phyloP scores from a whole-genome alignment of 2,113 vertebrate genomes.

The Callospermophilus lateralis region DNA sequence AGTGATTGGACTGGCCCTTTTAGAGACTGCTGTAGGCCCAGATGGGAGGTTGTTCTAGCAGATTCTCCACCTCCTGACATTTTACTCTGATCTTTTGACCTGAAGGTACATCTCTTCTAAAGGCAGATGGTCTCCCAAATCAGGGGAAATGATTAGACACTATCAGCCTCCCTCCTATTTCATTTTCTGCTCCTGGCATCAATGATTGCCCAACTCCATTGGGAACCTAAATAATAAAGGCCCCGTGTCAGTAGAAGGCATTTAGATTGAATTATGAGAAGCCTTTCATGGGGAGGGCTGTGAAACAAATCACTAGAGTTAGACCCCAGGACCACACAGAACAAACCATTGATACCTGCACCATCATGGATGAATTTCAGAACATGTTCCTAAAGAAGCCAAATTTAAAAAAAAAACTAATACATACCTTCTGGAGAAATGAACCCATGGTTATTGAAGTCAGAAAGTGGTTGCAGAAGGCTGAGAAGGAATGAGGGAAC shows the following conservation, averaged over 20 bases:
- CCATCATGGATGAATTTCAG: not conserved
- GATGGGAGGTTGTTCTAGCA: not conserved
- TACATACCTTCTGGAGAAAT: not conserved
- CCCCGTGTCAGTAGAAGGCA: not conserved
- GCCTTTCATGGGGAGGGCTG: not conserved
- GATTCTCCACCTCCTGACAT: not conserved
- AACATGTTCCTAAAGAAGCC: not conserved
- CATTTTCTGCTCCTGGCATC: not conserved
- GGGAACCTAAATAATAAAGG: not conserved
- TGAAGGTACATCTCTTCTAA: not conserved
- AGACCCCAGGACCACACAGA: not conserved
- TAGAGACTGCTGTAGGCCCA: not conserved
- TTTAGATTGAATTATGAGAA: not conserved
- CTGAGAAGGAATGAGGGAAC: not conserved
- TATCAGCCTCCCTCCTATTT: not conserved
- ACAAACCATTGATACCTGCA: not conserved
- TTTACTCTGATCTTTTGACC: not conserved
- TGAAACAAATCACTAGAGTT: not conserved
- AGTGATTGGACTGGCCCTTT: not conserved
- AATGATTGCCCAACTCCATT: not conserved
- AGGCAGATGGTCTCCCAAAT: not conserved
- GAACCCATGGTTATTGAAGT: not conserved
- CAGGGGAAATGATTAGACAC: not conserved
- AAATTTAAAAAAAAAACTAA: not conserved
- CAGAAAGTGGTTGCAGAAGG: not conserved